A percentile compares a stretch with the other conserved stretches of the same genome.
Conservation (phyloP, 1,140 invertebrate species). For the Papilio dardanus region DNA sequence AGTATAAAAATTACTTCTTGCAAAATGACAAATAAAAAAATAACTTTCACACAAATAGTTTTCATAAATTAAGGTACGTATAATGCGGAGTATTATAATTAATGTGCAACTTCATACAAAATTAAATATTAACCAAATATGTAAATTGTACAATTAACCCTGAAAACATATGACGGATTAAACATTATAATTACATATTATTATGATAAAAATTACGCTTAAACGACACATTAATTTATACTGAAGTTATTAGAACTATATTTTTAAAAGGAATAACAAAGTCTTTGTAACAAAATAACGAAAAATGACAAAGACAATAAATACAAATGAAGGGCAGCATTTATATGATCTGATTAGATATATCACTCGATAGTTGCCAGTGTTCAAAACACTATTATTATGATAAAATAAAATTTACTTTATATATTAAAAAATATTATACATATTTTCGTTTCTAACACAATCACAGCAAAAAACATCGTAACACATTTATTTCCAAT, state of each 20-base stretch:
- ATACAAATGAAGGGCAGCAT: constrained; percentile 17
- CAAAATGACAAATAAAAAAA: constrained; percentile 56
- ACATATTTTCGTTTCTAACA: constrained; percentile 23
- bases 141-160: constrained; percentile 14
- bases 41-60: constrained; percentile 52
- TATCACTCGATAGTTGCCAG: constrained; percentile 34
- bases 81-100: constrained; percentile 38
- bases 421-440: constrained; percentile 29
- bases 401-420: background rate
- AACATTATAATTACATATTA: background rate
- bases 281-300: constrained; percentile 1
- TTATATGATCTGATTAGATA: constrained; percentile 24
- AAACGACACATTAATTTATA: background rate
- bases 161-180: constrained; percentile 15
- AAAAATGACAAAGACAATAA: background rate
- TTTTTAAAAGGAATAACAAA: background rate
- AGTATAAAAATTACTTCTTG: constrained; percentile 61
- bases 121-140: background rate
- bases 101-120: constrained; percentile 1
- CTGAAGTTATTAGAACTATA: background rate
- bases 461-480: constrained; percentile 36
- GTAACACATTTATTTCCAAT: constrained; percentile 26
- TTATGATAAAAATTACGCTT: background rate
- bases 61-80: constrained; percentile 51
- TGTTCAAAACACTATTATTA: constrained; percentile 33